Conservation (phyloP, 2,797 vertebrate species). For the Siniperca scherzeri region DNA sequence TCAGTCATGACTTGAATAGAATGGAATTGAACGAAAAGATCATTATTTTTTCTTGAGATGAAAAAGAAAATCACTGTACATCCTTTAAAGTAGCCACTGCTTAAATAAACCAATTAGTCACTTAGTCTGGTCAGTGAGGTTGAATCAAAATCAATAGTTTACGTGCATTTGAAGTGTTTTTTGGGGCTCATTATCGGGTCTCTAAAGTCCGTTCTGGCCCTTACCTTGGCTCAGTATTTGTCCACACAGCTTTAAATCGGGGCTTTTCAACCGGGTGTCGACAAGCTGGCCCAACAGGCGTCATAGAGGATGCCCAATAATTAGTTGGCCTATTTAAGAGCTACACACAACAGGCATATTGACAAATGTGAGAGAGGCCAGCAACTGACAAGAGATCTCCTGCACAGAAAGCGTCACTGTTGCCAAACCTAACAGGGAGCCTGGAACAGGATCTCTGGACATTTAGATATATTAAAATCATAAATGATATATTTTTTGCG, state of each 20-base stretch:
- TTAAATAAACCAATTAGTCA: conserved; percentile 79
- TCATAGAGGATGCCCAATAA: conserved; percentile 52
- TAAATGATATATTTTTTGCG: not conserved
- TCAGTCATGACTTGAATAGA: conserved; percentile 40
- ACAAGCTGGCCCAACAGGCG: conserved; percentile 44
- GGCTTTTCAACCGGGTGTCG: conserved; percentile 39
- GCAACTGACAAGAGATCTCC: conserved; percentile 38
- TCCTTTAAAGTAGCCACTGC: conserved; percentile 59
- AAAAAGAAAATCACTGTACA: conserved; percentile 53
- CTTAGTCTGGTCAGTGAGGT: conserved; percentile 65
- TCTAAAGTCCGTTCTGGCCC: conserved; percentile 41
- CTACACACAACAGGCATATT: conserved; percentile 57
- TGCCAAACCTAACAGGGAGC: conserved; percentile 28
- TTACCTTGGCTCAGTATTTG: conserved; percentile 24
- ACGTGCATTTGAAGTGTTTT: conserved; percentile 59
- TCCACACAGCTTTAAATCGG: conserved; percentile 61
- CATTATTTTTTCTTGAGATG: conserved; percentile 64
- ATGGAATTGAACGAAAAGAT: conserved; percentile 51
- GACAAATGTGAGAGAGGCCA: conserved; percentile 51
- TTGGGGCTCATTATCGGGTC: conserved; percentile 69
- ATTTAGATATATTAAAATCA: conserved; percentile 5
- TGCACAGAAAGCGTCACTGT: conserved; percentile 17
- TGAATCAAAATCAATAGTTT: conserved; percentile 71
- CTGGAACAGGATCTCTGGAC: conserved; percentile 9
- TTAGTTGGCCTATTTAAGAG: conserved; percentile 56